Percentiles rank a stretch among this genome's conserved stretches.
These are phyloP conservation scores for Tapirus indicus DNA, from an alignment of 2,797 vertebrate genomes.

Conservation along the genomic window DNA sequence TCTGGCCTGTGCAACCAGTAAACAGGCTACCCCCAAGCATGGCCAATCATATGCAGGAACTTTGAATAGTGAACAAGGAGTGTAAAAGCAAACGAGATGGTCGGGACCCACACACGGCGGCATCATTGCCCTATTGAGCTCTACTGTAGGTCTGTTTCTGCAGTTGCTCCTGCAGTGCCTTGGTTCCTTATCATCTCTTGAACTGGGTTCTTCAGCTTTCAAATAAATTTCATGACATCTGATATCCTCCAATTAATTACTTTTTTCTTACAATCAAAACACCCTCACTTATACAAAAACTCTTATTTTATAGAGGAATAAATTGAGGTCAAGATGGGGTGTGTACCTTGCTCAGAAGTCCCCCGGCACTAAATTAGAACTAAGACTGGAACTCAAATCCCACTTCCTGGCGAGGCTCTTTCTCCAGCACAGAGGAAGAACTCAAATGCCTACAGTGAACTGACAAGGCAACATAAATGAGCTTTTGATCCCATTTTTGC, in stretches of 20 bases:
- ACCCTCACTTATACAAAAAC: background rate
- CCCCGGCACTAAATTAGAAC: background rate
- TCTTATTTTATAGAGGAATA: background rate
- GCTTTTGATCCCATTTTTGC: background rate
- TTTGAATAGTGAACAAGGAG: background rate
- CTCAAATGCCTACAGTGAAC: background rate
- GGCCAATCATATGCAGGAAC: background rate
- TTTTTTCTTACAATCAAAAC: background rate
- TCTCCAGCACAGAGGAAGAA: background rate
- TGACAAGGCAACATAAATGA: background rate
- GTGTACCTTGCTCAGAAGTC: background rate
- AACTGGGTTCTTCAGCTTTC: background rate
- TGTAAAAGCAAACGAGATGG: background rate
- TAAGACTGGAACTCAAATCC: background rate
- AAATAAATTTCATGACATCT: background rate
- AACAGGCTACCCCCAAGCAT: background rate
- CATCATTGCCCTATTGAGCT: background rate
- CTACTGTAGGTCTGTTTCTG: background rate
- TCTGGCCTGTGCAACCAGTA: background rate
- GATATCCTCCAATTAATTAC: background rate
- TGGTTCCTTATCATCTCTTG: background rate
- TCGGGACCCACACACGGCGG: rapidly evolving
- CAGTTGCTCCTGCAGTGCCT: background rate
- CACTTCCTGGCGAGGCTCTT: background rate
- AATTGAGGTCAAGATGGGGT: background rate